Conservation (phyloP, 2,113 vertebrate genomes). For the Mormyrus lacerda region DNA sequence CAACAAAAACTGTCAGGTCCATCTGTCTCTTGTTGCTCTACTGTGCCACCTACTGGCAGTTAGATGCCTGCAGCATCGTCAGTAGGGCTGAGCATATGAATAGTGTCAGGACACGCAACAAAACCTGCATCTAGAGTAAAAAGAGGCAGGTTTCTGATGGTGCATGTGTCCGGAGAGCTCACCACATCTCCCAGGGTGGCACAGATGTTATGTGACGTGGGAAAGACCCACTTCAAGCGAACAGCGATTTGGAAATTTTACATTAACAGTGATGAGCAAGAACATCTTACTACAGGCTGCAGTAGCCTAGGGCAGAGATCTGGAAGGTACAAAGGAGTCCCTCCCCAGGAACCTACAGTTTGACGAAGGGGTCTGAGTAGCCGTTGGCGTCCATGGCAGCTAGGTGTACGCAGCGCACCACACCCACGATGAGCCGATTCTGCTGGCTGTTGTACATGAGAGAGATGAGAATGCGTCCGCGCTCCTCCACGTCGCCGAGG, state of each 20-base stretch:
- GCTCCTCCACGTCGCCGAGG: slow-evolving; percentile 73
- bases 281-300: not conserved
- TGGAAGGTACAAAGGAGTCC: not conserved
- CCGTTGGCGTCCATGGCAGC: slow-evolving; percentile 96
- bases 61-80: not conserved
- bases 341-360: slow-evolving; percentile 70
- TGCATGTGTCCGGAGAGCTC: not conserved
- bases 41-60: not conserved
- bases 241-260: not conserved
- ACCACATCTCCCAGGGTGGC: not conserved
- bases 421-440: slow-evolving; percentile 80
- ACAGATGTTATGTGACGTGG: not conserved
- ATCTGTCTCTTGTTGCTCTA: not conserved
- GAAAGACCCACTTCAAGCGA: not conserved
- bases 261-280: not conserved
- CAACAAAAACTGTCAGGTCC: not conserved
- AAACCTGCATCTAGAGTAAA: not conserved
- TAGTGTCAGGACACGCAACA: not conserved
- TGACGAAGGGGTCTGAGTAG: slow-evolving; percentile 95
- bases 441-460: slow-evolving; percentile 90
- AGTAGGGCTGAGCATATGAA: not conserved
- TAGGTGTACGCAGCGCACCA: slow-evolving; percentile 88
- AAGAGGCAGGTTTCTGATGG: not conserved
- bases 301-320: not conserved
- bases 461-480: slow-evolving; percentile 88